Base-by-base conservation (phyloP, 2,888 invertebrate species). In the Stenichneumon culpator region DNA sequence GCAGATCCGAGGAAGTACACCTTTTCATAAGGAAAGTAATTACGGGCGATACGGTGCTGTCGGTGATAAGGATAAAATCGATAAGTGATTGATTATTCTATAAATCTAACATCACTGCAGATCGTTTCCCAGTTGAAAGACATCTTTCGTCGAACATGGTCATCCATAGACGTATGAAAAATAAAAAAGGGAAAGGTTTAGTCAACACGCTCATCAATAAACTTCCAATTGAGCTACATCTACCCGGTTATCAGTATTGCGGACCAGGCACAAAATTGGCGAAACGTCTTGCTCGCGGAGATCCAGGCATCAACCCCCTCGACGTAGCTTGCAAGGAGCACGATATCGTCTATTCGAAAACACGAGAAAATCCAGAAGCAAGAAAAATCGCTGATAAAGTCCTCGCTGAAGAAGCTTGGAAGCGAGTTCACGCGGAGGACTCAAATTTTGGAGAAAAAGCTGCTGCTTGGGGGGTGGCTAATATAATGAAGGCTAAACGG, bases 361-460 rank as follows among this genome's bases (percentile, higher is more conserved):
- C 87, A 70, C 82, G 79, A 74, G 77, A 87, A 2, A 82, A 87
- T 72, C 44, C 85, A 0, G 68, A n/a, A 7, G 84, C 60, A 3
- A 87, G 93, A 65, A 90, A 93, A 84, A 84, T 87, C 73, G 94
- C 93, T 2, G 93, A 94, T 89, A 86, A 89, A 81, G 39, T 87
- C 28, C 86, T 94, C 14, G 87, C 89, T n/a, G 88, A 92, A 60
- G 88, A 88, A 88, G 93, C 92, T 39, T 89, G 86, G 90, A 47
- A 91, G 63, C 85, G 91, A 44, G 87, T 92, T 28, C 83, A 84
- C 32, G 86, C 92, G 1, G 87, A 84, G 86, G 91, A 93, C 87
- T 85, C 91, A 9, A 87, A 78, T 39, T 25, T 91, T 39, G 90
- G 91, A 11, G 92, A 93, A 90, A 91, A 90, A 87, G 82, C 90